Conservation (phyloP, 2,888 invertebrate species). For the Volucella bombylans region DNA sequence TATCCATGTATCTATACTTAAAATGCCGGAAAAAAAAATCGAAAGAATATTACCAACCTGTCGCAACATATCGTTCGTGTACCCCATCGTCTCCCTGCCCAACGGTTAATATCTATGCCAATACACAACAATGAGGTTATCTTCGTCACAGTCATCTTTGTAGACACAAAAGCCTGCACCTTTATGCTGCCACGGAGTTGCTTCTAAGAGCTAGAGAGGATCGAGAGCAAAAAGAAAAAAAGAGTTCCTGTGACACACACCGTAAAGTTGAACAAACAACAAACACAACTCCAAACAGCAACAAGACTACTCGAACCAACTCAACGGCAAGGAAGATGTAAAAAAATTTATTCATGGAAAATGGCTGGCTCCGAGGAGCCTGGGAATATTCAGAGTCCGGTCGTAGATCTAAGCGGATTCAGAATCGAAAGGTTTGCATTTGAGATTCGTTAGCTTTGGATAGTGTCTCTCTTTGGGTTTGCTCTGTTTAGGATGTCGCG, state of each 20-base stretch:
- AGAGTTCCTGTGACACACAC: conserved; percentile 63
- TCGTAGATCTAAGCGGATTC: conserved; percentile 65
- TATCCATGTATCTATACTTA: conserved; percentile 38
- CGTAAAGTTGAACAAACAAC: conserved; percentile 18
- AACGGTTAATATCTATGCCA: conserved; percentile 34
- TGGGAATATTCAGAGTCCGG: conserved; percentile 63
- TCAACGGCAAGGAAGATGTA: conserved; percentile 38
- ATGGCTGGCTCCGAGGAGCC: conserved; percentile 38
- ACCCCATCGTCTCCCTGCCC: background rate
- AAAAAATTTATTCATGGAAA: conserved; percentile 69
- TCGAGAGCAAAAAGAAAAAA: conserved; percentile 3
- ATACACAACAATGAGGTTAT: conserved; percentile 66
- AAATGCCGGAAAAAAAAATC: conserved; percentile 66
- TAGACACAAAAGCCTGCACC: conserved; percentile 42
- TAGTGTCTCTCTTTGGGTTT: background rate
- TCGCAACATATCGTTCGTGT: conserved; percentile 62
- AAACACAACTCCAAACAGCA: conserved; percentile 15
- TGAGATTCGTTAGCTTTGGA: conserved; percentile 42
- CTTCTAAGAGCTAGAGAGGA: background rate
- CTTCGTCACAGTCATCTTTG: conserved; percentile 39
- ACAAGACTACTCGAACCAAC: conserved; percentile 3
- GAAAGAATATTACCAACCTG: conserved; percentile 71
- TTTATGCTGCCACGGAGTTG: conserved; percentile 9
- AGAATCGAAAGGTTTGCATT: conserved; percentile 45
- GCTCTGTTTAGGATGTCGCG: conserved; percentile 44